These are phyloP conservation scores for Kuschelorhynchus macadamiae DNA, from an alignment of 2,888 invertebrate species.

Conservation along the genomic window DNA sequence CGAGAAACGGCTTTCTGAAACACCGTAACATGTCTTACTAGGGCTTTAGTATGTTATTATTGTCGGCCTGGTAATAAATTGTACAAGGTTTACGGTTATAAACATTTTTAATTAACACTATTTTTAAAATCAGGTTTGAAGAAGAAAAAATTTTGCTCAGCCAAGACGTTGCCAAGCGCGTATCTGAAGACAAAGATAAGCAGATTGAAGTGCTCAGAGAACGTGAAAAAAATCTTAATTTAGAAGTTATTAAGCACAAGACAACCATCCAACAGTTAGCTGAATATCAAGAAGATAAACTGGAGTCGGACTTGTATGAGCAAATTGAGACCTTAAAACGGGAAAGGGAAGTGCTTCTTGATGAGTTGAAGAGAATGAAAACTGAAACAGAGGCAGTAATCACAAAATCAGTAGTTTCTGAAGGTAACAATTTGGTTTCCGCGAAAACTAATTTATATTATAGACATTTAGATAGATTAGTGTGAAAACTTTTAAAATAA, in stretches of 20 bases:
- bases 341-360: slow-evolving; percentile 68
- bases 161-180: slow-evolving; percentile 64
- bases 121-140: too few relatives aligned
- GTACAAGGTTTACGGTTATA: too few relatives aligned
- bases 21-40: too few relatives aligned
- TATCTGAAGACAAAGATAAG: slow-evolving; percentile 80
- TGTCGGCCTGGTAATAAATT: too few relatives aligned
- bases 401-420: slow-evolving; percentile 71
- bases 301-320: slow-evolving; percentile 72
- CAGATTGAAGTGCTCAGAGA: slow-evolving; percentile 78
- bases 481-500: too few relatives aligned
- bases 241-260: slow-evolving; percentile 78
- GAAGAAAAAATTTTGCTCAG: too few relatives aligned
- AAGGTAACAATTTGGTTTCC: too few relatives aligned
- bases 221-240: slow-evolving; percentile 73
- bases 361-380: slow-evolving; percentile 67
- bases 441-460: too few relatives aligned
- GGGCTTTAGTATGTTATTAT: too few relatives aligned
- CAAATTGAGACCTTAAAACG: slow-evolving; percentile 70
- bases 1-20: too few relatives aligned
- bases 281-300: slow-evolving; percentile 77
- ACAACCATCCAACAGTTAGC: slow-evolving; percentile 78
- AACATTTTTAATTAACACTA: too few relatives aligned
- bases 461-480: too few relatives aligned
- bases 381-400: slow-evolving; percentile 70